Conservation (phyloP, 2,888 invertebrate species). For the Sthenelais limicola region DNA sequence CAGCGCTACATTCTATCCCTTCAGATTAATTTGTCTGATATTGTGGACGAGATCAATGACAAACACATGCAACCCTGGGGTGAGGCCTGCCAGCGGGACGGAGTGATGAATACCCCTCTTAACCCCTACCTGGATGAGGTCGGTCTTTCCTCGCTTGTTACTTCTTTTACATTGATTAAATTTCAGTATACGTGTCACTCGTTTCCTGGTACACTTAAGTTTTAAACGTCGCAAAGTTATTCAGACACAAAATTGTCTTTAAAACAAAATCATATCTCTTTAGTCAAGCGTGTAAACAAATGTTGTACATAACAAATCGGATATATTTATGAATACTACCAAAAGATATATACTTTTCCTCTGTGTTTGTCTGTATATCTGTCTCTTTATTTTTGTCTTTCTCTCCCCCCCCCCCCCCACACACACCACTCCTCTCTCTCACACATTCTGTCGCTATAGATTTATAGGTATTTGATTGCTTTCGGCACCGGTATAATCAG, state of each 20-base stretch:
- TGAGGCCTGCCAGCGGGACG: constrained; percentile 83
- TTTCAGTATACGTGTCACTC: not conserved
- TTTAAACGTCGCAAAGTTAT: not conserved
- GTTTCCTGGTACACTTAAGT: not conserved
- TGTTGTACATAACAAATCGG: too few species aligned
- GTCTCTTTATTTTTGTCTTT: too few species aligned
- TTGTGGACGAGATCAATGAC: constrained; percentile 93
- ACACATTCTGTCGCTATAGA: too few species aligned
- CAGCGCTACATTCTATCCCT: constrained; percentile 57
- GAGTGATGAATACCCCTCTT: constrained; percentile 86
- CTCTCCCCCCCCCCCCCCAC: too few species aligned
- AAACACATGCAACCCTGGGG: constrained; percentile 95
- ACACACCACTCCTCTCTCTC: too few species aligned
- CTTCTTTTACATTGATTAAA: not conserved
- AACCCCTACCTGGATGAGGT: constrained; percentile 89
- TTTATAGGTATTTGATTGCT: not conserved
- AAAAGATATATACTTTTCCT: too few species aligned
- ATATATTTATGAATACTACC: too few species aligned
- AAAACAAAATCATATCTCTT: not conserved
- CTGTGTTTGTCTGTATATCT: too few species aligned
- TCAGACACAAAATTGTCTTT: not conserved
- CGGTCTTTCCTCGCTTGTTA: constrained; percentile 12
- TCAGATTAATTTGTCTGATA: constrained; percentile 83
- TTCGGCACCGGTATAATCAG: not conserved
- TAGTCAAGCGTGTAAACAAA: not conserved